phyloP scores from a whole-genome alignment of 2,113 vertebrate species.

The Lepus americanus region DNA sequence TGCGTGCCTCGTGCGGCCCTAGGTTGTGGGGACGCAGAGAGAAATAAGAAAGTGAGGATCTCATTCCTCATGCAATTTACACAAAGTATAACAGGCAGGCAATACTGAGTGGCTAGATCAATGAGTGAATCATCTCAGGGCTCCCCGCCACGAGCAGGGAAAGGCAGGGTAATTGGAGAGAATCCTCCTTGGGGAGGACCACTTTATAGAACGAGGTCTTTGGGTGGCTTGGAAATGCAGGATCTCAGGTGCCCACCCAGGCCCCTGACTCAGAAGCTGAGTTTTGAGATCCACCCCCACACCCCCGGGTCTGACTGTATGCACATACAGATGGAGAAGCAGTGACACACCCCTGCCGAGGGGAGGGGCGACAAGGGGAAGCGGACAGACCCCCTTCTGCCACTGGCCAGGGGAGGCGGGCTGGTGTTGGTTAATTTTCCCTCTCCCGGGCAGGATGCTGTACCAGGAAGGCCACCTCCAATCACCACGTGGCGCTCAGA shows the following conservation, averaged over 20 bases:
- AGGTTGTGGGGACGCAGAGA: not conserved
- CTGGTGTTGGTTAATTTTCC: not conserved
- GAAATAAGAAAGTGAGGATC: not conserved
- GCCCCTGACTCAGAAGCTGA: not conserved
- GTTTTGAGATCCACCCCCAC: not conserved
- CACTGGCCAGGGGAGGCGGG: rapidly evolving
- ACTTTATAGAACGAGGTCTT: not conserved
- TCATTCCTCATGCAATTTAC: not conserved
- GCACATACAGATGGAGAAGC: not conserved
- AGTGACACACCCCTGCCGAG: not conserved
- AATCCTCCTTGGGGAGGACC: not conserved
- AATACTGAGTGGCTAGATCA: not conserved
- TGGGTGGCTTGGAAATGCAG: not conserved
- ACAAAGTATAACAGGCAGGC: not conserved
- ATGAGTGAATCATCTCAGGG: not conserved
- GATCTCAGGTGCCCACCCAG: not conserved
- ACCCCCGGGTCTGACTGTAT: too few species aligned
- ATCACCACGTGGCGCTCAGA: not conserved
- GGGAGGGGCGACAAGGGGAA: not conserved
- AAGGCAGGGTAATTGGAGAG: not conserved
- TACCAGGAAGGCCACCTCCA: not conserved
- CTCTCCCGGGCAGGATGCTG: not conserved
- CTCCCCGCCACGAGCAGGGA: not conserved
- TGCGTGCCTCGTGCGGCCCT: not conserved
- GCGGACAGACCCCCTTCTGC: not conserved